Base-by-base conservation (phyloP, 2,888 invertebrate species). In the Ditylenchus weischeri region DNA sequence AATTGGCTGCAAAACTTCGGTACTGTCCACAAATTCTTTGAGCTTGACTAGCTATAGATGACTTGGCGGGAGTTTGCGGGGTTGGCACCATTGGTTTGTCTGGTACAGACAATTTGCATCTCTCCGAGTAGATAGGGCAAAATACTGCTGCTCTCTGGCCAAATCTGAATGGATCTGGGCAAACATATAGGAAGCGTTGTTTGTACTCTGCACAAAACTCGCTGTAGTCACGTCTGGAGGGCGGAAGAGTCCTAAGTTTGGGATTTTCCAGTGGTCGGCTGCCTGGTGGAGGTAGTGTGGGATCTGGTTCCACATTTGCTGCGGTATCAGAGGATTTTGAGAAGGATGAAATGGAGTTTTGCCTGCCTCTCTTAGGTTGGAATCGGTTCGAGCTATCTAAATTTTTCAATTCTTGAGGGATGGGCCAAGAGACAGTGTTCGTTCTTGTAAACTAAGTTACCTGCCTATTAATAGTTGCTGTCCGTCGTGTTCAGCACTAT, bases 81-180 rank as follows among this genome's bases (percentile, higher is more conserved):
- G 72, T 71, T 11, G 80, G 80, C 3, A 78, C 72, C 1, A 80
- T 76, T 47, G 80, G 79, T 35, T 76, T 71, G 18, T 79, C 80
- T 8, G 80, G 80, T 6, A 79, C 70, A 0, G 80, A 15, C 8
- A 43, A 6, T 43, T 43, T 21, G 57, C 79, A 79, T 13, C 75
- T 72, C 19, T 79, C 79, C 6, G 79, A 78, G 69, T 80, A 80
- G 57, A 80, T 75, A 2, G 79, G 80, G 59, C 80, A 80, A 72
- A 80, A 80, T 1, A 80, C 77, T 15, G 78, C 79, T 7, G 80
- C 79, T 69, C 77, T 69, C n/a, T 65, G 64, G 49, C 71, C 75
- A 38, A 68, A 75, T 29, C 70, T 38, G 54, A 72, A 76, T 11
- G 79, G 79, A 67, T 79, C 79, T 15, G 80, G 80, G 58, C 80